A percentile compares a stretch with the other conserved stretches of the same genome.
These are phyloP conservation scores for Butorides virescens DNA, from an alignment of 2,113 vertebrate genomes.

Conservation along the genomic window DNA sequence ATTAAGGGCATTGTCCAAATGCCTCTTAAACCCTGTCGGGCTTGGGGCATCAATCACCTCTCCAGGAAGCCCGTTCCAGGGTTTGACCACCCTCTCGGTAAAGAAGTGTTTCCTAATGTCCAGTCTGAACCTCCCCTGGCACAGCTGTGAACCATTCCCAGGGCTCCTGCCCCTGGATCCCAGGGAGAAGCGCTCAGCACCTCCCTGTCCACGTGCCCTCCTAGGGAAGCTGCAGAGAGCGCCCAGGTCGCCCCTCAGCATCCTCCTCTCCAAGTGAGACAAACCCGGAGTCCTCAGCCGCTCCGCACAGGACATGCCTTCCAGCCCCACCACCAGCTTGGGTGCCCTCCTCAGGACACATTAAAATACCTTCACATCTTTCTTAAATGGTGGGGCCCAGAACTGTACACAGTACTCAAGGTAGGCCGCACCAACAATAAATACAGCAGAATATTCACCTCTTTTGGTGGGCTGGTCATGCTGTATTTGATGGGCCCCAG, in stretches of 20 bases:
- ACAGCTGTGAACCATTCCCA: not conserved
- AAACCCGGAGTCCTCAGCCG: not conserved
- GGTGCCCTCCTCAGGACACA: not conserved
- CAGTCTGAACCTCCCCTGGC: not conserved
- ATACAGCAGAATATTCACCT: not conserved
- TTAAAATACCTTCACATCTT: not conserved
- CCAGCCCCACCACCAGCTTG: not conserved
- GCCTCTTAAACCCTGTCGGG: not conserved
- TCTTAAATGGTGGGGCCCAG: not conserved
- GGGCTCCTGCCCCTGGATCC: not conserved
- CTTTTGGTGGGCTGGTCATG: accelerated
- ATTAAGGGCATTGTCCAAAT: not conserved
- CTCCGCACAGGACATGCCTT: not conserved
- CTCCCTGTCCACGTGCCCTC: too few relatives aligned
- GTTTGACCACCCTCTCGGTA: not conserved
- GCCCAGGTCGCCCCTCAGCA: not conserved
- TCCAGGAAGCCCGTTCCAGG: not conserved
- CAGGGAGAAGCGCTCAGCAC: not conserved
- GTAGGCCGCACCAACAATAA: not conserved
- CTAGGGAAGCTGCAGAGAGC: not conserved
- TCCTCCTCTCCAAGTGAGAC: not conserved
- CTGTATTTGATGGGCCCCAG: not conserved
- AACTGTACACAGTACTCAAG: not conserved
- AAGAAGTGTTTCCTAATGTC: not conserved
- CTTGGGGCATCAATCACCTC: not conserved